Evolutionary conservation across 2,888 invertebrate genomes (phyloP).

Genomic region (Synanthedon tipuliformis): DNA sequence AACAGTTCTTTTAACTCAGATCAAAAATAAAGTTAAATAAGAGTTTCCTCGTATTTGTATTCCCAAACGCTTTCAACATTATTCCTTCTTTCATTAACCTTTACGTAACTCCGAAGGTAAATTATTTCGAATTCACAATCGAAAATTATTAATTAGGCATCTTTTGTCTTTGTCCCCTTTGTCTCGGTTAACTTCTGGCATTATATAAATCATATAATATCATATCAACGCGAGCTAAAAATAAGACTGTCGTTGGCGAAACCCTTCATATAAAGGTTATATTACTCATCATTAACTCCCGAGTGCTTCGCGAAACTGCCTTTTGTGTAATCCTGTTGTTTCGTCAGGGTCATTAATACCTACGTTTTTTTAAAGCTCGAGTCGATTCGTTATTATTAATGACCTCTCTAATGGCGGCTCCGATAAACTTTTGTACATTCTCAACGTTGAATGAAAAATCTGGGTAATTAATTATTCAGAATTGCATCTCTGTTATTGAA

Average conservation of each 20-base stretch:
- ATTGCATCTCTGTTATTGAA: conserved; percentile 1
- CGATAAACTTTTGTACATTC: neutral
- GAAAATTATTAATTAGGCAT: neutral
- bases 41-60: too few species aligned
- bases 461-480: neutral
- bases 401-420: neutral
- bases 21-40: too few species aligned
- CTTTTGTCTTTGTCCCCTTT: neutral
- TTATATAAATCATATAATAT: neutral
- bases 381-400: neutral
- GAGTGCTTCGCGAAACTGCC: neutral
- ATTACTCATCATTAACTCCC: conserved; percentile 1
- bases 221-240: neutral
- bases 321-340: conserved; percentile 2
- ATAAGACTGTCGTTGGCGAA: neutral
- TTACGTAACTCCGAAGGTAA: too few species aligned
- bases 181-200: neutral
- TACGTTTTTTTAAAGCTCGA: conserved; percentile 1
- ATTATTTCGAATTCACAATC: too few species aligned
- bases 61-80: too few species aligned
- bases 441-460: neutral
- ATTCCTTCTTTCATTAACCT: too few species aligned
- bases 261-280: neutral
- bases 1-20: too few species aligned
- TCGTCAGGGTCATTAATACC: conserved; percentile 4